Evolutionary conservation across 1,140 invertebrate species (phyloP), one percentile per base, ranked within the genome.

Genomic region (Nasonia vitripennis): DNA sequence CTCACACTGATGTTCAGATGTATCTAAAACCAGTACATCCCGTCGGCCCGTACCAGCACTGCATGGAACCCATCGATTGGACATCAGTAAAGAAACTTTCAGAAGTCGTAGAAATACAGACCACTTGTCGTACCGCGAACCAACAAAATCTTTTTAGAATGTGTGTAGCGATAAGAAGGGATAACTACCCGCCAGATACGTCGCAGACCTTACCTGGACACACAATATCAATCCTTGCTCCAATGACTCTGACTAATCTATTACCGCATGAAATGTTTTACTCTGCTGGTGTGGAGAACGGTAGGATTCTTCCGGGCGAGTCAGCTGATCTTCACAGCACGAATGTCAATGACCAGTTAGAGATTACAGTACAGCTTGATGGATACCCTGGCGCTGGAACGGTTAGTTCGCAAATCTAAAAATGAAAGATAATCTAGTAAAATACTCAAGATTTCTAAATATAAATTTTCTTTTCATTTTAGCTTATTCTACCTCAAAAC

Each of bases 201-300:
- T 89, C 87, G 27, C 90, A 90, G 85, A 90, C 93, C 12, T 94
- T 97, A 79, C 97, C 98, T 31, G 98, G 96, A 0, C 98, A 99
- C 92, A 96, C 95, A 10, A 96, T 99, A 79, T 96, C 95, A 9
- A 92, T 99, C 34, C 91, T 98, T 83, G 96, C 98, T 41, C 97
- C 97, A 1, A 93, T 99, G 0, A 96, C 96, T 23, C 89, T 99
- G 90, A 95, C 95, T 45, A 97, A 97, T 95, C 92, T 97, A 87
- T 93, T 98, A 81, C 96, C 96, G 6, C 94, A 96, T 84, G 96
- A 97, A 90, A 89, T 97, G 74, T 93, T 95, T 74, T 97, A 95
- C 90, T 94, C 94, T 88, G 92, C 95, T n/a, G 89, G 88, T n/a
- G 90, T 90, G 10, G 93, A 93, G 78, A 93, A 88, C 70, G 95